Percentiles rank a stretch among this genome's conserved stretches.
These are phyloP conservation scores for Parascotia fuliginaria DNA, from an alignment of 2,888 invertebrate genomes.

Conservation along the genomic window DNA sequence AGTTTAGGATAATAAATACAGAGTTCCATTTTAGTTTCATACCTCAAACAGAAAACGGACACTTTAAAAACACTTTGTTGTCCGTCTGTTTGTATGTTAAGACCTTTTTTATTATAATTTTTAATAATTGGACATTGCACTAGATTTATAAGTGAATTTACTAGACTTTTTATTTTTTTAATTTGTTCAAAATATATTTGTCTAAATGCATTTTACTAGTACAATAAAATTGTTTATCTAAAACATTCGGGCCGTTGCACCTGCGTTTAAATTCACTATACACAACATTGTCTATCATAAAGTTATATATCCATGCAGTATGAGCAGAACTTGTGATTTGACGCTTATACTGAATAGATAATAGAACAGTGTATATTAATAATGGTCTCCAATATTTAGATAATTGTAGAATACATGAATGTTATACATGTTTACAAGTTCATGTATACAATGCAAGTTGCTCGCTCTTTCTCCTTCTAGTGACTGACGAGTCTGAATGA, in stretches of 20 bases:
- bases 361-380: background rate
- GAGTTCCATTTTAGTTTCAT: no score
- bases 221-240: conserved; percentile 25
- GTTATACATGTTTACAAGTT: background rate
- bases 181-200: background rate
- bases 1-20: no score
- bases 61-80: no score
- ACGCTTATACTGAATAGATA: background rate
- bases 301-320: background rate
- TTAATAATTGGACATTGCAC: no score
- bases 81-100: no score
- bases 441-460: background rate
- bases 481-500: no score
- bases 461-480: no score
- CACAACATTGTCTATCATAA: background rate
- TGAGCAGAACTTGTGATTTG: background rate
- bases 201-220: background rate
- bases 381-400: background rate
- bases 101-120: no score
- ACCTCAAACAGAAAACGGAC: no score
- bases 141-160: no score
- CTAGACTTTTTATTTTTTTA: no score
- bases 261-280: conserved; percentile 30
- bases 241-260: conserved; percentile 28
- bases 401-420: background rate